Base-by-base conservation (phyloP, 2,797 vertebrate species). In the Eospalax fontanierii region DNA sequence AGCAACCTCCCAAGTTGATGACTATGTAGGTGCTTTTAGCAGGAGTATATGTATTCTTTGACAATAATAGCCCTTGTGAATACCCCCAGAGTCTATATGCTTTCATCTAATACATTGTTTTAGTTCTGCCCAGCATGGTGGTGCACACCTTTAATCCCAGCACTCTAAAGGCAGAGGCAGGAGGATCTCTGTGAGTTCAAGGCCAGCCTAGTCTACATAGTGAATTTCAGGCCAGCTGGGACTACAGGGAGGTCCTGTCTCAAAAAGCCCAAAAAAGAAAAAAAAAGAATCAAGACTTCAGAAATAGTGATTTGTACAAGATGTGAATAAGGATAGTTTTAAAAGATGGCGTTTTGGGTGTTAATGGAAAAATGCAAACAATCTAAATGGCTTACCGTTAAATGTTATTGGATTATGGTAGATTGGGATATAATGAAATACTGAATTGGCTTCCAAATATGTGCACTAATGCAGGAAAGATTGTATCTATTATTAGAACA, bases 271-370 rank as follows among this genome's bases (percentile, higher is more conserved):
- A 50, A 50, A 50, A 50, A 50, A 50, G 11, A 50, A 50, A 50
- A 50, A 50, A 63, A 63, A 63, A 24, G 61, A 26, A 24, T 63
- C 63, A 65, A 10, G 21, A 46, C 40, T 85, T 57, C 7, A 85
- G 63, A 94, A 89, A 89, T 89, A 80, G 30, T 70, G n/a, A 75
- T 50, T 80, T 68, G 7, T 85, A 21, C 33, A 92, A 50, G 16
- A 80, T 73, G 7, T 12, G 19, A 40, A 14, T 83, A 61, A 9
- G 10, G 38, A 73, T 94, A 38, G 28, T 33, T 65, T 81, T 65
- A 21, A 63, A 63, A 63, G 40, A 63, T 40, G 30, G 2, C 26
- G 46, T 61, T 82, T 79, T 79, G 61, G 57, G 38, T 83, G 35
- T 1, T 91, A 73, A 71, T 71, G 22, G 43, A 68, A 89, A 89